Conservation (phyloP, 2,797 vertebrate genomes). For the Lagodon rhomboides region DNA sequence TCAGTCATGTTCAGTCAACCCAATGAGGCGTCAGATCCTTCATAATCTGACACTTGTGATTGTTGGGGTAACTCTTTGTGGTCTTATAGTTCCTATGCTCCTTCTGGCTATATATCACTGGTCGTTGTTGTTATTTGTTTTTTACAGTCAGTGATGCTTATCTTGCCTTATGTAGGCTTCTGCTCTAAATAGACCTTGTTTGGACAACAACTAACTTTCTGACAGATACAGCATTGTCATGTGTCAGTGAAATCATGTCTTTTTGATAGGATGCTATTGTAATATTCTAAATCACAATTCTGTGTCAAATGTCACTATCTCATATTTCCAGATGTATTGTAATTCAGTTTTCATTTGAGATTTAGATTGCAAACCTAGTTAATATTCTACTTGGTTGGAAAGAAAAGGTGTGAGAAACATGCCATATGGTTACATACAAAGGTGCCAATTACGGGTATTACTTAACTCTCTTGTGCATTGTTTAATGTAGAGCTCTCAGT, state of each 20-base stretch:
- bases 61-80: neutral
- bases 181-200: neutral
- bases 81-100: conserved; percentile 1
- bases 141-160: conserved; percentile 1
- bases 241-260: neutral
- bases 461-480: no score
- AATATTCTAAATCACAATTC: neutral
- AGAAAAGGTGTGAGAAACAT: neutral
- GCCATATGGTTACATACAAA: neutral
- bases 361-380: neutral
- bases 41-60: conserved; percentile 16
- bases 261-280: neutral
- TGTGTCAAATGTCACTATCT: neutral
- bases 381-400: neutral
- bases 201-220: neutral
- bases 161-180: neutral
- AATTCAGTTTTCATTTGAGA: neutral
- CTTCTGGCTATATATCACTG: neutral
- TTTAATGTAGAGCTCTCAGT: neutral
- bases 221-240: neutral
- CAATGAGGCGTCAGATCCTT: neutral
- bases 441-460: no score
- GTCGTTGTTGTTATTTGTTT: conserved; percentile 4
- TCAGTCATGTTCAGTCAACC: conserved; percentile 19
- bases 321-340: neutral